Percentiles rank a stretch among this genome's conserved stretches.
Evolutionary conservation across 2,797 vertebrate species (phyloP).

Genomic region (Remorina albescens): DNA sequence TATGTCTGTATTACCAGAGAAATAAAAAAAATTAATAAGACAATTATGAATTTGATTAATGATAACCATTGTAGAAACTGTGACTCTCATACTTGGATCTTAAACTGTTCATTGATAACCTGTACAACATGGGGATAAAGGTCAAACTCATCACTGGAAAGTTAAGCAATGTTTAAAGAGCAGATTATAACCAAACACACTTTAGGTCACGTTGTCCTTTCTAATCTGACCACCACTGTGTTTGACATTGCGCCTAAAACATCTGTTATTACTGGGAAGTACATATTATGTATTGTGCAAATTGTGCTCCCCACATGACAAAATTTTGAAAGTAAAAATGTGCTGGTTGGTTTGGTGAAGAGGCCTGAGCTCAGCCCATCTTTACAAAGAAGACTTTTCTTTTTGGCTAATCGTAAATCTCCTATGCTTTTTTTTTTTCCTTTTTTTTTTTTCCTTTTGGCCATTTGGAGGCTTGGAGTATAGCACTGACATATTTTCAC

Average conservation of each 20-base stretch:
- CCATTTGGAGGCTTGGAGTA: constrained; percentile 9
- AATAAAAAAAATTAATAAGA: neutral
- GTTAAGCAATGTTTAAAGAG: neutral
- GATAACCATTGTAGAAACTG: neutral
- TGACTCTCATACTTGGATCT: no score
- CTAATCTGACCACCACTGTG: neutral
- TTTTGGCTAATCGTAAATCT: constrained; percentile 1
- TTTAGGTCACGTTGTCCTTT: neutral
- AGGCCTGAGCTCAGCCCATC: neutral
- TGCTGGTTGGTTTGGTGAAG: neutral
- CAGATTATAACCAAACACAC: neutral
- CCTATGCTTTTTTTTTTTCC: no score
- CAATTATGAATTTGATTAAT: neutral
- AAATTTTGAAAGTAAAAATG: neutral
- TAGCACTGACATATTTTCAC: neutral
- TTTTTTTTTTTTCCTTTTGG: no score
- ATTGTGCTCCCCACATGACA: neutral
- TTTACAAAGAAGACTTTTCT: neutral
- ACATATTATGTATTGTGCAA: neutral
- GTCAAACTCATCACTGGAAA: neutral
- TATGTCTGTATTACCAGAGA: constrained; percentile 8
- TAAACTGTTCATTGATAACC: no score
- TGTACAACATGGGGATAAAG: neutral
- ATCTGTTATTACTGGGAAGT: no score
- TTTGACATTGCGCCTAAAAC: neutral